These are phyloP conservation scores for Zophobas morio DNA, from an alignment of 1,140 invertebrate genomes.

Conservation along the genomic window DNA sequence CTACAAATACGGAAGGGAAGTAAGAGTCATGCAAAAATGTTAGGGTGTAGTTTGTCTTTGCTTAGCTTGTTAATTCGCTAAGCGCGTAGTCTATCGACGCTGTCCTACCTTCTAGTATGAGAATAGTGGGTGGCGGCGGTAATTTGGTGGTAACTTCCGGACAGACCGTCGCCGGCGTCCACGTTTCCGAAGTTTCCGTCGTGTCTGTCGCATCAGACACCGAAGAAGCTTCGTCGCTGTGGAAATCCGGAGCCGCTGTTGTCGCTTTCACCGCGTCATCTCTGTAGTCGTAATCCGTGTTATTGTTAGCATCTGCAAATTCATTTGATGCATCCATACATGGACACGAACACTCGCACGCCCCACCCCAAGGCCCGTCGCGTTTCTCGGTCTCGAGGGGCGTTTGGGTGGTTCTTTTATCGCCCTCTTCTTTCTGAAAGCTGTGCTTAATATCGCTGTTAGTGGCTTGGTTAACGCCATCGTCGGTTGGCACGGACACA, in stretches of 20 bases:
- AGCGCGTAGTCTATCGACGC: constrained; percentile 47
- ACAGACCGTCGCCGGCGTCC: constrained; percentile 67
- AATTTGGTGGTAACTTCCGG: constrained; percentile 72
- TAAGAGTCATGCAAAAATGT: constrained; percentile 36
- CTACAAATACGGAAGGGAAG: constrained; percentile 1
- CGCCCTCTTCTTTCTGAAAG: constrained; percentile 65
- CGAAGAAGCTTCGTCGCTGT: constrained; percentile 36
- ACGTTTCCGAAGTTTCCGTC: constrained; percentile 45
- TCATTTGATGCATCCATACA: constrained; percentile 62
- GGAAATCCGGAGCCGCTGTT: constrained; percentile 15
- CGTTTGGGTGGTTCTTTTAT: constrained; percentile 46
- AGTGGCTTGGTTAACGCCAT: constrained; percentile 67
- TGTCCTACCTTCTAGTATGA: constrained; percentile 83
- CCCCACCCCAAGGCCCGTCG: constrained; percentile 70
- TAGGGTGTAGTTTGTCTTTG: constrained; percentile 34
- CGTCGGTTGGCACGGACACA: constrained; percentile 78
- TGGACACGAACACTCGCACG: constrained; percentile 83
- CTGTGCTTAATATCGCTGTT: constrained; percentile 67
- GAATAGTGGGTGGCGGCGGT: constrained; percentile 78
- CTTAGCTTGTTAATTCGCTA: constrained; percentile 57
- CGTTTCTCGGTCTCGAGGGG: constrained; percentile 28
- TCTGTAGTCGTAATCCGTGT: constrained; percentile 56
- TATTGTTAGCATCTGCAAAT: constrained; percentile 58
- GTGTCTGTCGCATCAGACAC: constrained; percentile 39
- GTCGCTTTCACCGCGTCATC: constrained; percentile 21